Conservation (phyloP, 92 coral and sea anemone genomes). For the Parazoanthus swiftii region DNA sequence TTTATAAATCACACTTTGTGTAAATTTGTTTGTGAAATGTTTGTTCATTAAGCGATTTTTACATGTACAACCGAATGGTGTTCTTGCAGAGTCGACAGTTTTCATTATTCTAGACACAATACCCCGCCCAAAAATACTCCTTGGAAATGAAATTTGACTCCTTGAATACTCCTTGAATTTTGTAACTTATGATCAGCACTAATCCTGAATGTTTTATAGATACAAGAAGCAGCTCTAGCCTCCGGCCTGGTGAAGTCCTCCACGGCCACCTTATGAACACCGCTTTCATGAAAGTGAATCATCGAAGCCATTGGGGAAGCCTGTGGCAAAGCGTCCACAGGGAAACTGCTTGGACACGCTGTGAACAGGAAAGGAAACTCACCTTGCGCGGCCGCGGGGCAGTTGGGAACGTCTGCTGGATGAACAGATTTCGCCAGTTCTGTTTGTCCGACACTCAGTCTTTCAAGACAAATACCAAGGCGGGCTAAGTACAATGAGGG, state of each 20-base stretch:
- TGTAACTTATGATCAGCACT: background rate
- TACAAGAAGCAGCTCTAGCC: conserved; percentile 90
- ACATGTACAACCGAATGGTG: too few relatives aligned
- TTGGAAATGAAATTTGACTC: too few relatives aligned
- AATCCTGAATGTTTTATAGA: conserved; percentile 46
- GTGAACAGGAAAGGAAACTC: background rate
- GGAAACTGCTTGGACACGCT: background rate
- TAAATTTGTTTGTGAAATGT: too few relatives aligned
- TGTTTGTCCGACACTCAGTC: background rate
- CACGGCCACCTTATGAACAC: conserved; percentile 27
- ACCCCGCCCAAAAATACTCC: too few relatives aligned
- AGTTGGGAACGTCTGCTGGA: background rate
- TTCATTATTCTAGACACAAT: background rate
- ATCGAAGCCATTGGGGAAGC: background rate
- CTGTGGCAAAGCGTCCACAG: background rate
- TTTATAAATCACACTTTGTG: too few relatives aligned
- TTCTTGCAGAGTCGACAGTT: too few relatives aligned
- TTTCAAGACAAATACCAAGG: too few relatives aligned
- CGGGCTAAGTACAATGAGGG: too few relatives aligned
- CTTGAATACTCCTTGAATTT: too few relatives aligned
- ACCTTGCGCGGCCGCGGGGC: background rate
- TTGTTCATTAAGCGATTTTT: too few relatives aligned
- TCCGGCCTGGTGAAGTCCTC: conserved; percentile 82
- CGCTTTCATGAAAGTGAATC: background rate
- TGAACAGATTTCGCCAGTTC: background rate